Base-by-base conservation (phyloP, 37 sponge, comb jelly and placozoan genomes). In the Mnemiopsis leidyi region DNA sequence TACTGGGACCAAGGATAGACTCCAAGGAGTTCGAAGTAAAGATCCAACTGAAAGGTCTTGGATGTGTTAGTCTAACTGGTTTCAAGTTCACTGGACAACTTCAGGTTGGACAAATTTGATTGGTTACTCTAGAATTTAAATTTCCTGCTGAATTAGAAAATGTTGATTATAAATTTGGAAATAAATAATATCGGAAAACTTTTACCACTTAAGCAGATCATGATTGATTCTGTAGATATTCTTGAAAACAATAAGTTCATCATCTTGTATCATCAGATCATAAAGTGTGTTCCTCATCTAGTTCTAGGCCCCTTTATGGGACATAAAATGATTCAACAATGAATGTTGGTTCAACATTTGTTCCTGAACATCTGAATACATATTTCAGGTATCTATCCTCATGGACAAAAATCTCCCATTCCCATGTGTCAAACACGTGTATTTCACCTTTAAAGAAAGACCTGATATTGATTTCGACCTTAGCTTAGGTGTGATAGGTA, bases 1-100 rank as follows among this genome's bases (percentile, higher is more conserved):
- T 26, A 25, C 90, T 85, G 0, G 90, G 90, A 39, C 90, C 90
- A 2, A 38, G 90, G 28, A 33, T 85, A 3, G 25, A n/a, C 5
- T 38, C 90, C 48, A 37, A 85, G 1, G 90, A 85, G 32, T 85
- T 85, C 39, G 90, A 38, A 40, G 90, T 85, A 9, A 16, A 40
- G 23, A 9, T 85, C 0, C 9, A 85, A 39, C 38, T 85, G 0
- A 40, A 40, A 26, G 90, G 90, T 3, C n/a, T 85, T 0, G 90
- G 90, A 28, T 1, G 39, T n/a, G 90, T 85, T 28, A 40, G 24
- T 20, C 33, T 85, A 29, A 85, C 38, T n/a, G 28, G 90, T 35
- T 40, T 85, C 90, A 38, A 38, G 29, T 85, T 85, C 90, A 38
- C 7, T 7, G 90, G 90, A 36, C 38, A 85, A 21, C 39, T 85